Percentiles rank a stretch among this genome's conserved stretches.
phyloP scores from a whole-genome alignment of 1,140 invertebrate genomes.

The Halictus rubicundus region DNA sequence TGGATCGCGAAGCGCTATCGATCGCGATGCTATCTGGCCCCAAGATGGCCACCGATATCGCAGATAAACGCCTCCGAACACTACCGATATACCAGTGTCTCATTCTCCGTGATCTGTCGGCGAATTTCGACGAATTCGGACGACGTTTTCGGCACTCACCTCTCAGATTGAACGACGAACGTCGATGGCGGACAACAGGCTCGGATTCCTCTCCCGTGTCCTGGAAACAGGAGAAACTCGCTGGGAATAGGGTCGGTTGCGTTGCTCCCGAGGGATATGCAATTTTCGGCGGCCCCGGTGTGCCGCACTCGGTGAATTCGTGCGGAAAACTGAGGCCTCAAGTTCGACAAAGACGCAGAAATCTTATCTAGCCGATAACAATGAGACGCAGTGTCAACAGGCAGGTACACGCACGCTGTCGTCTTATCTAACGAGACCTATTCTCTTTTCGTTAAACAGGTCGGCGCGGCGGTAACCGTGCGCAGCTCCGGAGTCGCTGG shows the following conservation, averaged over 20 bases:
- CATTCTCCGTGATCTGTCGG: neutral
- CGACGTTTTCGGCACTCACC: constrained; percentile 46
- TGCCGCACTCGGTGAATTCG: constrained; percentile 55
- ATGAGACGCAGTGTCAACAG: constrained; percentile 67
- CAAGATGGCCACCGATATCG: constrained; percentile 31
- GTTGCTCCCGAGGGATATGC: no score
- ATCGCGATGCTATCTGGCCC: constrained; percentile 23
- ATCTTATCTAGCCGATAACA: constrained; percentile 73
- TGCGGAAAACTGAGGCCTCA: constrained; percentile 58
- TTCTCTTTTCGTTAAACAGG: constrained; percentile 56
- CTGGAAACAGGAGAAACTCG: neutral
- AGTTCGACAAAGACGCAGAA: constrained; percentile 68
- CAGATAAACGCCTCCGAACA: neutral
- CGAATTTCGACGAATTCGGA: neutral
- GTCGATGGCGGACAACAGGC: neutral
- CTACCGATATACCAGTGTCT: no score
- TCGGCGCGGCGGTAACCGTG: neutral
- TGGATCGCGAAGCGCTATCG: constrained; percentile 29
- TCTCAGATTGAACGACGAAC: constrained; percentile 29
- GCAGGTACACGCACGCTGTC: constrained; percentile 43
- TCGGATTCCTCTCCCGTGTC: neutral
- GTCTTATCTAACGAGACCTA: constrained; percentile 59
- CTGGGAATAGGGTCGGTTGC: no score
- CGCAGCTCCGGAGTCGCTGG: neutral
- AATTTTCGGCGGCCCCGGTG: constrained; percentile 2